Evolutionary conservation across 2,113 vertebrate species (phyloP).

Genomic region (Chionodraco myersi): DNA sequence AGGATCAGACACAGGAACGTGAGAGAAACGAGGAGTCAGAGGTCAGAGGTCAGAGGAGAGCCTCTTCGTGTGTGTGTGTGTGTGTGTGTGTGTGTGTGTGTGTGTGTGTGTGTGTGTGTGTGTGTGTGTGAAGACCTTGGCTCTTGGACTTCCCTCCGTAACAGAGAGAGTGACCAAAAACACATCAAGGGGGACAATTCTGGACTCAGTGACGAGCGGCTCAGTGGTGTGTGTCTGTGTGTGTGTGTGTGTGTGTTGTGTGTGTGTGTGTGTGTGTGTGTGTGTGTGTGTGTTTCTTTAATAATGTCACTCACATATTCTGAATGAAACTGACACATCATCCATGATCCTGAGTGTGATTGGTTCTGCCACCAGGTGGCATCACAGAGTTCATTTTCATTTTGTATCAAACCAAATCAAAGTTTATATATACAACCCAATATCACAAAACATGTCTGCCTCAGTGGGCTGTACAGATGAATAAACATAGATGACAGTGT

Average conservation of each 20-base stretch:
- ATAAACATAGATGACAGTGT: too few species aligned
- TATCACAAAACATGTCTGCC: too few species aligned
- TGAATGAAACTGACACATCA: background rate
- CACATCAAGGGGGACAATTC: constrained; percentile 56
- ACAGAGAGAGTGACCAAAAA: constrained; percentile 54
- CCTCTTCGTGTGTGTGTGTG: constrained; percentile 11
- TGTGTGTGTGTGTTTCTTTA: background rate
- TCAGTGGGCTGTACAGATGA: too few species aligned
- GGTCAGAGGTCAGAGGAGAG: constrained; percentile 43
- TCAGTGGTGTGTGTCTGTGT: too few species aligned
- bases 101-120: constrained; percentile 34
- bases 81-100: background rate
- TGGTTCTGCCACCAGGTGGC: constrained; percentile 44
- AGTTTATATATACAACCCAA: too few species aligned
- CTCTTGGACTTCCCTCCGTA: constrained; percentile 29
- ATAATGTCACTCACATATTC: background rate
- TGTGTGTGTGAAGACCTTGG: constrained; percentile 48
- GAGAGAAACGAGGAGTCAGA: constrained; percentile 54
- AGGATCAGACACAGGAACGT: constrained; percentile 55
- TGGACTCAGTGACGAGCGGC: constrained; percentile 32
- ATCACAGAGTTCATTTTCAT: constrained; percentile 3
- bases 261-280: background rate
- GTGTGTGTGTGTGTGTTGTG: constrained; percentile 14
- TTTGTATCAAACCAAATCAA: too few species aligned
- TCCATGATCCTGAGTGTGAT: background rate